Evolutionary conservation across 2,888 invertebrate species (phyloP), one percentile per base, ranked within the genome.

Genomic region (Trimorus sp.): DNA sequence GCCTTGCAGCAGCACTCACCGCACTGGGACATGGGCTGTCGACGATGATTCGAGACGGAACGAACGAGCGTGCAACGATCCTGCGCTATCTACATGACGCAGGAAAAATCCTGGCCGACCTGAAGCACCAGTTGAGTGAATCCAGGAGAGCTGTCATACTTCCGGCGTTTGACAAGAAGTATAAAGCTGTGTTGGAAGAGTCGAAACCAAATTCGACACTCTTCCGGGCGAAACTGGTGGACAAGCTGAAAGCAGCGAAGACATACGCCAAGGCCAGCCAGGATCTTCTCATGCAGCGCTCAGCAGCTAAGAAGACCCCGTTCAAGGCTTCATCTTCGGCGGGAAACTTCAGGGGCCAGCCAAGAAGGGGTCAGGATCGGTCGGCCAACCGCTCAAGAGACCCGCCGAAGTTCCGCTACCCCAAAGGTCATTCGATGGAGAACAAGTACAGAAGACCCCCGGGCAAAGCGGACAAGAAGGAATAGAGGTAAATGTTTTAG

Each of bases 91-190:
- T 68, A 2, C 36, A 56, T 9, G 56, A 68, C 37, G 56, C 56
- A 0, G 68, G 56, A 49, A 69, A 69, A 15, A 7, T 59, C 38
- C 11, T 69, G 14, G 26, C 66, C 0, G 14, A 66, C 14, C 7
- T 38, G 14, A 48, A 16, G 12, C 60, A 11, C 8, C 7, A 58
- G 38, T 7, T 69, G 37, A 49, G 58, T 0, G 4, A 26, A 26
- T 70, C 70, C 1, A 70, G 59, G 26, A 49, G 60, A 36, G 71
- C 62, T 0, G 53, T 71, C 11, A 62, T 71, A 9, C 53, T 71
- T 6, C 71, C 71, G 37, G 60, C 49, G n/a, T 42, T 71, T n/a
- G 53, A 71, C 15, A 60, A 62, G 11, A 62, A 51, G 11, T 71
- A 14, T 12, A 53, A 62, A 12, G 36, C 14, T 0, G 45, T 62